These are phyloP conservation scores for Miltochrista miniata DNA, from an alignment of 2,888 invertebrate species.

Conservation along the genomic window DNA sequence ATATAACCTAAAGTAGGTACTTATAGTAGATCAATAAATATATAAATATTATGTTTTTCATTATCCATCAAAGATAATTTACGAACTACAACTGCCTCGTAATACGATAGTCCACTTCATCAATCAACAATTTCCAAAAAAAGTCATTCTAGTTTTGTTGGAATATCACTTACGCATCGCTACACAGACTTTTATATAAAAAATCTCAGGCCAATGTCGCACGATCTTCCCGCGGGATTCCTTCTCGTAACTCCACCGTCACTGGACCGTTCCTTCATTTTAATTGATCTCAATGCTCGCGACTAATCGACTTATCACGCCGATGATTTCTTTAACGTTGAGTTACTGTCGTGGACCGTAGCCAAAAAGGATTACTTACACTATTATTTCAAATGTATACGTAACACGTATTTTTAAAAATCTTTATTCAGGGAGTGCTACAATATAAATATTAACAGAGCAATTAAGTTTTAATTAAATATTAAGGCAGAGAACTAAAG, in stretches of 20 bases:
- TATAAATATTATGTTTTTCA: too few relatives aligned
- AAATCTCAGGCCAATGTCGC: constrained; percentile 52
- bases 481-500: too few relatives aligned
- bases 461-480: too few relatives aligned
- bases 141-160: constrained; percentile 22
- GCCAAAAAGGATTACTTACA: constrained; percentile 19
- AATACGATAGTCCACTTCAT: constrained; percentile 23
- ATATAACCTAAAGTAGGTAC: too few relatives aligned
- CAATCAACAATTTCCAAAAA: constrained; percentile 32
- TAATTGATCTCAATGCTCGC: constrained; percentile 80
- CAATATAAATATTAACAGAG: too few relatives aligned
- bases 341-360: constrained; percentile 47
- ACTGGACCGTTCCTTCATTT: constrained; percentile 62
- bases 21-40: too few relatives aligned
- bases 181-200: constrained; percentile 26
- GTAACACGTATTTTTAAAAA: too few relatives aligned
- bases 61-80: too few relatives aligned
- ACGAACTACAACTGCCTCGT: constrained; percentile 4
- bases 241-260: constrained; percentile 64
- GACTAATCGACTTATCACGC: constrained; percentile 76
- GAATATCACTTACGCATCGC: constrained; percentile 31
- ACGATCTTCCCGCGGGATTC: constrained; percentile 74
- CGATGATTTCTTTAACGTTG: constrained; percentile 64
- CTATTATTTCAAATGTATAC: not conserved
- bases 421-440: too few relatives aligned